Conservation (phyloP, 1,140 invertebrate genomes). For the Drosophila yakuba region DNA sequence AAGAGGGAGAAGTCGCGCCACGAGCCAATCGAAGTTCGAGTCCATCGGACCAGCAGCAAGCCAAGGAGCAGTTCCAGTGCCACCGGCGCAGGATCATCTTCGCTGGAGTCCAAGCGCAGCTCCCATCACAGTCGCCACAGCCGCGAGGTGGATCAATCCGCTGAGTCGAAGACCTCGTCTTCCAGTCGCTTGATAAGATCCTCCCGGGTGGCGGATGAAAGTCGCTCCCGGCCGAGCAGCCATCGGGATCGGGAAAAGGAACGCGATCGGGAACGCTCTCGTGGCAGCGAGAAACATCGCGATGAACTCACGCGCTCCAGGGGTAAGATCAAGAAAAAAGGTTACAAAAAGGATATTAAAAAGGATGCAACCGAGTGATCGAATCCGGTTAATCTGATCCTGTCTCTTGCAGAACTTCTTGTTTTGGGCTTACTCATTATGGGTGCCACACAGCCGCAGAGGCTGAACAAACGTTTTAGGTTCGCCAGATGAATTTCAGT, state of each 20-base stretch:
- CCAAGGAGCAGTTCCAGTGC: slow-evolving; percentile 22
- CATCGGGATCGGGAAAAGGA: slow-evolving; percentile 57
- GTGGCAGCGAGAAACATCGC: slow-evolving; percentile 59
- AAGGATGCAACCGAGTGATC: not conserved
- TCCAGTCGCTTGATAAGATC: slow-evolving; percentile 63
- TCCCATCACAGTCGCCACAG: slow-evolving; percentile 56
- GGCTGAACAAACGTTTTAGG: slow-evolving; percentile 74
- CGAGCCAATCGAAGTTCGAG: slow-evolving; percentile 32
- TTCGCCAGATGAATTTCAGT: slow-evolving; percentile 44
- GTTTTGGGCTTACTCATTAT: slow-evolving; percentile 80
- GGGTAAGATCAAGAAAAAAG: slow-evolving; percentile 30
- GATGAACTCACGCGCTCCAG: slow-evolving; percentile 68
- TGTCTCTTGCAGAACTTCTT: slow-evolving; percentile 72
- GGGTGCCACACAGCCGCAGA: slow-evolving; percentile 78
- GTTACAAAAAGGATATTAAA: too few species aligned
- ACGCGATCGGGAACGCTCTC: slow-evolving; percentile 52
- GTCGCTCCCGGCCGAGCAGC: slow-evolving; percentile 47
- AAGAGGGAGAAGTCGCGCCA: slow-evolving; percentile 65
- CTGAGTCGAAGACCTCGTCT: slow-evolving; percentile 46
- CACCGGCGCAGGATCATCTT: slow-evolving; percentile 12
- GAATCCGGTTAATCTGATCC: slow-evolving; percentile 7
- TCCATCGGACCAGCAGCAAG: slow-evolving; percentile 46
- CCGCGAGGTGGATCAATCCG: slow-evolving; percentile 43
- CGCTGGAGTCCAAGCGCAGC: slow-evolving; percentile 39
- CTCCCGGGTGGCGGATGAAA: slow-evolving; percentile 55